phyloP scores from a whole-genome alignment of 2,113 vertebrate genomes.

The Indri indri region DNA sequence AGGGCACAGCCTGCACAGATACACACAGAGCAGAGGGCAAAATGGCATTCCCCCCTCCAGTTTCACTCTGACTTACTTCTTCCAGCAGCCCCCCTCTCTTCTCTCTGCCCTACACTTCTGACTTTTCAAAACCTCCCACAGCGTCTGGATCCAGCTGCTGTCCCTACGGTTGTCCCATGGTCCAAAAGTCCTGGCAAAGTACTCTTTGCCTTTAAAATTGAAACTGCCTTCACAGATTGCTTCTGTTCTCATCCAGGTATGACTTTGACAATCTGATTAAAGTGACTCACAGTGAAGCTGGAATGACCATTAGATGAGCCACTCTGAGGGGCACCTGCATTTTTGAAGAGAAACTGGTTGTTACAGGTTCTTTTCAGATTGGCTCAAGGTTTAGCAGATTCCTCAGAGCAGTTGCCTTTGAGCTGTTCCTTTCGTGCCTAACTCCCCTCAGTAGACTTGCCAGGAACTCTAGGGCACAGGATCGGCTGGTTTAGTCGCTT shows the following conservation, averaged over 20 bases:
- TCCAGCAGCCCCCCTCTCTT: background rate
- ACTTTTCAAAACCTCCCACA: background rate
- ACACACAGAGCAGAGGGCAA: background rate
- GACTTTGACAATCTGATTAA: background rate
- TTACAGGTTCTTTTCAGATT: background rate
- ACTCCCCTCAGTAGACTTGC: background rate
- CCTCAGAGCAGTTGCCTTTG: background rate
- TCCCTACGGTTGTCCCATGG: background rate
- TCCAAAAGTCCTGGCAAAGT: background rate
- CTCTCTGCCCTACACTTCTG: background rate
- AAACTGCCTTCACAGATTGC: background rate
- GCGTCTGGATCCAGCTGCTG: background rate
- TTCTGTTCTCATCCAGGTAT: background rate
- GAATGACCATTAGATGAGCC: background rate
- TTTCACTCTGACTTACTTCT: background rate
- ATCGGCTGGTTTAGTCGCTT: background rate
- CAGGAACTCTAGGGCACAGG: background rate
- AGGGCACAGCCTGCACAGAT: background rate
- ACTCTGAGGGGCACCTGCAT: background rate
- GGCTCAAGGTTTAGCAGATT: background rate
- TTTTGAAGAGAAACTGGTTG: background rate
- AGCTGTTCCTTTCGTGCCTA: background rate
- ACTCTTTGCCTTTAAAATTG: background rate
- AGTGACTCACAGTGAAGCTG: background rate
- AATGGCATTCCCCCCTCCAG: accelerated